Base-by-base conservation (phyloP, 2,888 invertebrate genomes). In the Ormyrus thymus region DNA sequence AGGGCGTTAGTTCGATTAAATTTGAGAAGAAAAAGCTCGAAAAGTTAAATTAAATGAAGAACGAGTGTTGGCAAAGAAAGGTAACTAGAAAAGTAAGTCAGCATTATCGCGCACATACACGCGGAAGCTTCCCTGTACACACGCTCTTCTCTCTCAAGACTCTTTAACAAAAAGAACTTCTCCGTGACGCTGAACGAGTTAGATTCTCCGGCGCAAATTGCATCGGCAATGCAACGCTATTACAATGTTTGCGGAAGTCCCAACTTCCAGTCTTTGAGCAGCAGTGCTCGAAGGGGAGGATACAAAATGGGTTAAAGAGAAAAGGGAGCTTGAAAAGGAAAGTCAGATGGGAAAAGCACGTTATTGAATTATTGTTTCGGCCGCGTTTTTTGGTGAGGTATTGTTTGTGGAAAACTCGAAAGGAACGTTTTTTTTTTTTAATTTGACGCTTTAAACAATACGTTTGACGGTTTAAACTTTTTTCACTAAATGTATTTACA, bases 171-270 rank as follows among this genome's bases (percentile, higher is more conserved):
- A 66, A 72, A 77, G 55, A 77, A 77, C 66, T 66, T 72, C 29
- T 55, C 61, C 66, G 55, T 69, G 78, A 73, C 51, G 64, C 43
- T 64, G 61, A 78, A 69, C 62, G 48, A 78, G 68, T 73, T 73
- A 61, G 61, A 55, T 45, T 66, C 59, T 68, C 29, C 29, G 46
- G 74, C 73, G 78, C 59, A 69, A 77, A 78, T 76, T 65, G 62
- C 74, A 66, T 71, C 53, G 55, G 55, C 77, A 45, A 55, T 70
- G 43, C 65, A 70, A 74, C 68, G 69, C 76, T 53, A 62, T 80
- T 77, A 76, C 59, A 73, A 76, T 80, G 64, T 80, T 74, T 81
- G 78, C 53, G 74, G 78, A 80, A 78, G 78, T 80, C 76, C 61
- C 66, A 29, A 29, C 29, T 69, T 64, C 64, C 51, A 11, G 53